Base-by-base conservation (phyloP, 2,113 vertebrate species). In the Cyprinodon variegatus region DNA sequence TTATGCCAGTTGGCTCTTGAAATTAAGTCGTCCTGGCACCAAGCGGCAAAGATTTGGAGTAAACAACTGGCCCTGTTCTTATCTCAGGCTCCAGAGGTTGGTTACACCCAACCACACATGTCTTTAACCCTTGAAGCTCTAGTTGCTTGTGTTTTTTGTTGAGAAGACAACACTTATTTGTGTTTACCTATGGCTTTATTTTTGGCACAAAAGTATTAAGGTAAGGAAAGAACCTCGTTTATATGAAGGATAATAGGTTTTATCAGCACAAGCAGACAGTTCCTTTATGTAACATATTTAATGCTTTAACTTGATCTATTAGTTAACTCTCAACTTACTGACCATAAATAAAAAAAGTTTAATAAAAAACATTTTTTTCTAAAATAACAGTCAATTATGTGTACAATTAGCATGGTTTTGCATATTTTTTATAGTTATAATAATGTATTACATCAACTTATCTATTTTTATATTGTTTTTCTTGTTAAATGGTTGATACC, bases 11-110 rank as follows among this genome's bases (percentile, higher is more conserved):
- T 29, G 9, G 15, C 17, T 43, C 10, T 36, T 20, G 11, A n/a
- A 39, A 12, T n/a, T 5, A 2, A 10, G 3, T 11, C 3, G 43
- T 68, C 12, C 72, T 38, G 15, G 61, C 57, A 5, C 7, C 4
- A 11, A 22, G 17, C 36, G 39, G 29, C 62, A 70, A 15, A 61
- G 39, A 11, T 9, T 20, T 65, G 36, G 1, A 22, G 63, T 48
- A 70, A 57, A 67, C 22, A 29, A 3, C 60, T 0, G 0, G 13
- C 40, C 3, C 10, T 48, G 22, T 20, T 80, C 86, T 92, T 93
- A 91, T 91, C 91, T 91, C 22, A 3, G 57, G 61, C n/a, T 72
- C 77, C 88, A 91, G 83, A 77, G 11, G 67, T 61, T 11, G 57
- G 36, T 77, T 65, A 64, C 0, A 40, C 87, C 86, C 79, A 82